Evolutionary conservation across 2,888 invertebrate genomes (phyloP).

Genomic region (Melanotus villosus): DNA sequence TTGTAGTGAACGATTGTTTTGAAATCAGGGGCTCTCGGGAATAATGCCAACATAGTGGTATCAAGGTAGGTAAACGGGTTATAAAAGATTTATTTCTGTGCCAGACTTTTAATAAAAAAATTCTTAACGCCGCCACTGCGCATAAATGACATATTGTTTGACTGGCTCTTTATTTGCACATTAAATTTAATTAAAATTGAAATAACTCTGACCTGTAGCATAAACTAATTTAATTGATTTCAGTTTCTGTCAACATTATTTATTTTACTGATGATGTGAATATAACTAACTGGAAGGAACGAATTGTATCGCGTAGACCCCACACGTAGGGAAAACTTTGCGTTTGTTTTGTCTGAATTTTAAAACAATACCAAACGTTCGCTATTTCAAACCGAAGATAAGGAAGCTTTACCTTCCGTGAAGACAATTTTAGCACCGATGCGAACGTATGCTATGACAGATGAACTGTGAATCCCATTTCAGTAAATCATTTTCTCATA

Average conservation of each 20-base stretch:
- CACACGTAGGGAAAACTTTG: constrained; percentile 33
- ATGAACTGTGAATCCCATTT: constrained; percentile 68
- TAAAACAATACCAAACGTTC: neutral
- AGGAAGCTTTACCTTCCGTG: constrained; percentile 14
- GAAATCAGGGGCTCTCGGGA: constrained; percentile 10
- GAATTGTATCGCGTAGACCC: constrained; percentile 29
- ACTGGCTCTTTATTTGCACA: constrained; percentile 38
- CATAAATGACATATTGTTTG: constrained; percentile 31
- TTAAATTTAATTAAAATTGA: constrained; percentile 44
- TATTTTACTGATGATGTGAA: constrained; percentile 44
- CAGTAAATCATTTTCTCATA: constrained; percentile 67
- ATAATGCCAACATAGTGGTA: neutral
- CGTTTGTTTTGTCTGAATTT: constrained; percentile 7
- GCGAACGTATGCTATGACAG: constrained; percentile 55
- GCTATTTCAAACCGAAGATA: constrained; percentile 1
- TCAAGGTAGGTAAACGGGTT: neutral
- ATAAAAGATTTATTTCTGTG: constrained; percentile 29
- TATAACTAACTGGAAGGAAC: constrained; percentile 39
- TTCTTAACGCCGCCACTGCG: constrained; percentile 19
- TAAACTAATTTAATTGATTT: constrained; percentile 46
- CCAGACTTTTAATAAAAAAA: constrained; percentile 36
- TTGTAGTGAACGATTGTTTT: constrained; percentile 14
- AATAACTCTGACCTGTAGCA: constrained; percentile 37
- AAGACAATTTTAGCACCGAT: constrained; percentile 26
- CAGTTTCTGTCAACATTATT: constrained; percentile 44